Evolutionary conservation across 2,888 invertebrate species (phyloP), one percentile per base, ranked within the genome.

Genomic region (Melolontha melolontha): DNA sequence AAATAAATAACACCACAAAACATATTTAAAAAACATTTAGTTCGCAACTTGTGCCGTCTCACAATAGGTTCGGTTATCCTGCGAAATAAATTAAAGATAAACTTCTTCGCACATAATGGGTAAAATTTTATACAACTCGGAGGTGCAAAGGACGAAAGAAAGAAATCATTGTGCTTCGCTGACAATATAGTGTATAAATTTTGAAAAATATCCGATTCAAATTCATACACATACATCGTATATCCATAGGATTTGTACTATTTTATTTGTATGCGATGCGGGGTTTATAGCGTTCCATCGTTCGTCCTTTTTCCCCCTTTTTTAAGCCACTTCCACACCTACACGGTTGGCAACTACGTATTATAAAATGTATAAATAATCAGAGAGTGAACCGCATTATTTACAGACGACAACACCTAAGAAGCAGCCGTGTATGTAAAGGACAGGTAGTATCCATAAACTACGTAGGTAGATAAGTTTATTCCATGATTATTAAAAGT

Each of bases 341-440:
- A 75, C 75, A 74, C 74, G 71, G 71, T 73, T 73, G 71, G 73
- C 72, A 62, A 47, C 65, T 62, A 52, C 50, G 49, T 72, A 69
- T 72, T 70, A 70, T 74, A 74, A 72, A 75, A 75, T 73, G 70
- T 74, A 75, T 72, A 75, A 75, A 74, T 75, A 75, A 75, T 75
- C 73, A 70, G 73, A 75, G 70, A 74, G 73, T 72, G 75, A 72
- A 72, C 70, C 72, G 72, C 75, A 75, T 75, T 76, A 76, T 76
- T 76, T 73, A 75, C 73, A 69, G 70, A 66, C 72, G 73, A 74
- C 76, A 76, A 74, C 75, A 74, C 72, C 71, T 71, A 71, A 62
- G 47, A 62, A 62, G 59, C 47, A 62, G 16, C 47, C 47, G 39
- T 27, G 17, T 34, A 6, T 42, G n/a, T 62, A 62, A 34, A 16